phyloP scores from a whole-genome alignment of 2,888 invertebrate genomes.

The Leistus spinibarbis region DNA sequence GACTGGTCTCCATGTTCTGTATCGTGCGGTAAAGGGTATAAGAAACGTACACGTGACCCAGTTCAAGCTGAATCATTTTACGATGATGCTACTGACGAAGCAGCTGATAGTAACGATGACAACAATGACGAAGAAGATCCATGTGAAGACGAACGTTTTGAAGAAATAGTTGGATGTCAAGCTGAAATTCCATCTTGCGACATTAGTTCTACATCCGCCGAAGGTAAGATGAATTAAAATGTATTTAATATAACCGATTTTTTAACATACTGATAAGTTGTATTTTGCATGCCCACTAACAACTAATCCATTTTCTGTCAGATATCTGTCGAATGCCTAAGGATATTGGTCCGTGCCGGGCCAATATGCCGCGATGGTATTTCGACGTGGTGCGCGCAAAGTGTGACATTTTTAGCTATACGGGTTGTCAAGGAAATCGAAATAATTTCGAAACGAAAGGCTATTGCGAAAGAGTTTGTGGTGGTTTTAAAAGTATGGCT shows the following conservation, averaged over 20 bases:
- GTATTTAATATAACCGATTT: too few species aligned
- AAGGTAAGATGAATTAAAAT: slow-evolving; percentile 11
- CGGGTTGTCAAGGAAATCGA: slow-evolving; percentile 86
- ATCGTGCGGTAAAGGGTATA: slow-evolving; percentile 77
- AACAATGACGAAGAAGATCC: slow-evolving; percentile 52
- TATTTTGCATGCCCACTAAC: neutral
- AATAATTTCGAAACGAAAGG: slow-evolving; percentile 83
- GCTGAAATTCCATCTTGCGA: slow-evolving; percentile 52
- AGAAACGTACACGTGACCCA: slow-evolving; percentile 63
- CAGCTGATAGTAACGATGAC: neutral
- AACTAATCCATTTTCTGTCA: slow-evolving; percentile 47
- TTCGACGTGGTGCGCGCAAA: slow-evolving; percentile 72
- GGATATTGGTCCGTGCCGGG: slow-evolving; percentile 77
- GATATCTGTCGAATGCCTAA: slow-evolving; percentile 69
- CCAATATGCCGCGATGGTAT: slow-evolving; percentile 82
- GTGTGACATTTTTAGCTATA: slow-evolving; percentile 85
- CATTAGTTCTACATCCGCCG: slow-evolving; percentile 22
- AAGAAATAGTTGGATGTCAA: slow-evolving; percentile 61
- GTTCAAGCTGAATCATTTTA: slow-evolving; percentile 25
- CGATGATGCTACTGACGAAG: slow-evolving; percentile 15
- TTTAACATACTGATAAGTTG: too few species aligned
- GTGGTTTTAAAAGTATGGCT: slow-evolving; percentile 59
- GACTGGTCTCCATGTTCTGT: slow-evolving; percentile 82
- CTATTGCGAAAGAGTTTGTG: slow-evolving; percentile 72
- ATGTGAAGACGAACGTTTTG: slow-evolving; percentile 58